These are phyloP conservation scores for Asbolus verrucosus DNA, from an alignment of 1,140 invertebrate genomes.

Conservation along the genomic window DNA sequence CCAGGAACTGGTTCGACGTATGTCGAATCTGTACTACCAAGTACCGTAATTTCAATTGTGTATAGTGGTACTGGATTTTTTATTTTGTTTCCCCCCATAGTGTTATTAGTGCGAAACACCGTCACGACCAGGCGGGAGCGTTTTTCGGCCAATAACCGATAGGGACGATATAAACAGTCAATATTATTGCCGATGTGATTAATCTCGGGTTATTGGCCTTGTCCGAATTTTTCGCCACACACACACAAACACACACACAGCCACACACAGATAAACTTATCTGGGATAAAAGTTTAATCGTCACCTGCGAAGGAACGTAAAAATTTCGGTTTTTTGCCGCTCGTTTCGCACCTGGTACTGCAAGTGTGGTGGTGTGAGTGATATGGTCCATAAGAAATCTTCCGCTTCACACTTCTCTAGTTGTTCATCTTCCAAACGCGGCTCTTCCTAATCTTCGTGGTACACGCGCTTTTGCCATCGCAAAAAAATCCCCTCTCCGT, in stretches of 20 bases:
- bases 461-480: no score
- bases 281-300: constrained; percentile 11
- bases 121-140: neutral
- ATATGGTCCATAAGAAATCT: constrained; percentile 52
- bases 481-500: constrained; percentile 24
- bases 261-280: constrained; percentile 30
- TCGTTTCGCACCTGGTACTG: constrained; percentile 17
- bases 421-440: constrained; percentile 44
- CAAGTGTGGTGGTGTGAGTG: constrained; percentile 46
- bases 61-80: no score
- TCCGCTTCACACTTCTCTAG: constrained; percentile 55
- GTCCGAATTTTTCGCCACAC: constrained; percentile 19
- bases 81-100: no score
- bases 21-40: neutral
- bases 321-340: constrained; percentile 3
- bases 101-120: no score
- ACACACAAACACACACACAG: no score
- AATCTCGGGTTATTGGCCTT: constrained; percentile 30
- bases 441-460: neutral
- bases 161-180: no score
- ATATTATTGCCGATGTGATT: neutral
- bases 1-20: neutral
- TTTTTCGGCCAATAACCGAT: constrained; percentile 3
- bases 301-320: neutral
- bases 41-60: constrained; percentile 16